Conservation (phyloP, 2,888 invertebrate species). For the Hesperia comma region DNA sequence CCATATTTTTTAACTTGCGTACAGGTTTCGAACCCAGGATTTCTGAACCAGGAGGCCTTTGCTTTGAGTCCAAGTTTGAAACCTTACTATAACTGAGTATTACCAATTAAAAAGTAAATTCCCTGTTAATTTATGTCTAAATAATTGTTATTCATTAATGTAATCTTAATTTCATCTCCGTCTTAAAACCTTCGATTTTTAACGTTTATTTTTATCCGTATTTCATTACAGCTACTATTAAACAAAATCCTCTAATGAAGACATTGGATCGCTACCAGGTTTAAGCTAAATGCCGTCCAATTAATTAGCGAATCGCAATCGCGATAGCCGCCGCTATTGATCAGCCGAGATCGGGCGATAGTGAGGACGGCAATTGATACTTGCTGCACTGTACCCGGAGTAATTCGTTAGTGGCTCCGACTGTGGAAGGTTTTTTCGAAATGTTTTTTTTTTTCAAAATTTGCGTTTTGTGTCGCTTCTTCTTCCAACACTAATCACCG, state of each 20-base stretch:
- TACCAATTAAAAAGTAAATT: too few relatives aligned
- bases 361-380: constrained; percentile 43
- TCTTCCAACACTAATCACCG: too few relatives aligned
- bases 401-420: not conserved
- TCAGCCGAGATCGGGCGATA: constrained; percentile 70
- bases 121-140: too few relatives aligned
- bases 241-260: constrained; percentile 32
- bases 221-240: constrained; percentile 14
- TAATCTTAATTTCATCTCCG: constrained; percentile 6
- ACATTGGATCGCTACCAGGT: constrained; percentile 36
- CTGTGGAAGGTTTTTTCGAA: too few relatives aligned
- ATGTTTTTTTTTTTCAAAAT: too few relatives aligned
- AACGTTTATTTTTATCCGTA: not conserved
- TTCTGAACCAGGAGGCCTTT: too few relatives aligned
- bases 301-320: constrained; percentile 72
- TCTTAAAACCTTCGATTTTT: not conserved
- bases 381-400: constrained; percentile 13
- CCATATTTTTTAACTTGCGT: too few relatives aligned
- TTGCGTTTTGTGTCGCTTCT: too few relatives aligned
- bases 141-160: too few relatives aligned
- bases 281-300: constrained; percentile 61
- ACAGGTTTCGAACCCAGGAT: too few relatives aligned
- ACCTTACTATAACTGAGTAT: too few relatives aligned
- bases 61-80: too few relatives aligned
- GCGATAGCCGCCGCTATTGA: constrained; percentile 68